Evolutionary conservation across 37 sponge, comb jelly and placozoan species (phyloP), one percentile per base, ranked within the genome.

Genomic region (Tethya wilhelma): DNA sequence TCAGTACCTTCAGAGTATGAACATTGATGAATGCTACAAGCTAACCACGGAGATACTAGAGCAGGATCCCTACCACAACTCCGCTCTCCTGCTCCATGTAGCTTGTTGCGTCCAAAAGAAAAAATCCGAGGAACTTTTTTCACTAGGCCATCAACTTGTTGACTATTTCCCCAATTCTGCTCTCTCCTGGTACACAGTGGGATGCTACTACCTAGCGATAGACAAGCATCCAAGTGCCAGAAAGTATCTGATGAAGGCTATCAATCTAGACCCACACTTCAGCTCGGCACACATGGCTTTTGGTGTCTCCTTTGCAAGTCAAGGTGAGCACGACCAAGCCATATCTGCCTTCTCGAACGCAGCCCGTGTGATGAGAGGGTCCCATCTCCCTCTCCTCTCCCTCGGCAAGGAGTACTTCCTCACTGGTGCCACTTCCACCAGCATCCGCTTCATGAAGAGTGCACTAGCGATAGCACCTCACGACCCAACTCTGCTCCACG

Each of bases 301-400:
- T 41, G 95, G 91, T 29, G 73, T 85, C 1, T 87, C 95, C 4
- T 88, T 94, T 46, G 84, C 91, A 30, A 33, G 44, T 4, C 84
- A 90, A 31, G 89, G 91, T 1, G 91, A 94, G 67, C 79, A 88
- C 44, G 95, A 94, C 56, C 95, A 90, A 32, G 95, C 95, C 19
- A 90, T 90, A 30, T n/a, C 95, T 1, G 91, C 91, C 29, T 94
- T 86, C 83, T 81, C 89, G 22, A 87, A 79, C 38, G 95, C 91
- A 53, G 88, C 95, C 8, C 82, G 85, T 28, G 64, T 77, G 45
- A 87, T 94, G 91, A 59, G 65, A 43, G 91, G 91, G 14, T 86
- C 90, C 38, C 91, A 94, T 65, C 44, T 90, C 19, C 91, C 95
- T 6, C 46, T 80, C 39, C 53, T 90, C 66, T 88, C 85, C 78